Conservation (phyloP, 1,140 invertebrate genomes). For the Rhopalosiphum padi region DNA sequence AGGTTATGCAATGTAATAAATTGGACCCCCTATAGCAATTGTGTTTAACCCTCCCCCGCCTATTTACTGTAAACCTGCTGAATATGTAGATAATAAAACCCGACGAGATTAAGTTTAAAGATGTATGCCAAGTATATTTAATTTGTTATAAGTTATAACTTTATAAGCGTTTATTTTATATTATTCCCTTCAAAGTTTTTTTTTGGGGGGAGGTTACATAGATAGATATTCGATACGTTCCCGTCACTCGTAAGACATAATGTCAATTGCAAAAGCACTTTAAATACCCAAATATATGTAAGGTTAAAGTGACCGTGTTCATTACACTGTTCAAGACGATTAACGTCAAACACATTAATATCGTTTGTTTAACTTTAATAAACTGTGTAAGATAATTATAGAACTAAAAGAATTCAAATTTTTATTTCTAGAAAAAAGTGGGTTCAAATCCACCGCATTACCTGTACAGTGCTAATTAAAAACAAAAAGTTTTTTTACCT, state of each 20-base stretch:
- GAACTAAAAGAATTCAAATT: neutral
- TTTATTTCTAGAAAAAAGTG: neutral
- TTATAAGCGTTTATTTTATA: too few species aligned
- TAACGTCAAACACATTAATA: too few species aligned
- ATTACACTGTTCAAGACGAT: neutral
- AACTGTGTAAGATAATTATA: neutral
- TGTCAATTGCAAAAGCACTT: neutral
- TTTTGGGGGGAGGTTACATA: too few species aligned
- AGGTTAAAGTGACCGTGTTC: neutral
- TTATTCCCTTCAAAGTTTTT: too few species aligned
- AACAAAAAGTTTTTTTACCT: neutral
- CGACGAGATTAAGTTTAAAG: neutral
- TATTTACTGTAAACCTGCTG: neutral
- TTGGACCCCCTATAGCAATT: neutral
- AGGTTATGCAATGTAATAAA: neutral
- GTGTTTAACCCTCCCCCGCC: neutral
- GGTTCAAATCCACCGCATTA: too few species aligned
- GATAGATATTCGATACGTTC: neutral
- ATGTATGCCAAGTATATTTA: neutral
- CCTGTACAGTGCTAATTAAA: too few species aligned
- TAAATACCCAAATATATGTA: neutral
- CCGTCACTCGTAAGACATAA: neutral
- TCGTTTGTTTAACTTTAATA: too few species aligned
- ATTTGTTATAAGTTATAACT: neutral
- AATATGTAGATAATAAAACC: neutral